Evolutionary conservation across 2,113 vertebrate genomes (phyloP), one percentile per base, ranked within the genome.

Genomic region (Pristiophorus japonicus): DNA sequence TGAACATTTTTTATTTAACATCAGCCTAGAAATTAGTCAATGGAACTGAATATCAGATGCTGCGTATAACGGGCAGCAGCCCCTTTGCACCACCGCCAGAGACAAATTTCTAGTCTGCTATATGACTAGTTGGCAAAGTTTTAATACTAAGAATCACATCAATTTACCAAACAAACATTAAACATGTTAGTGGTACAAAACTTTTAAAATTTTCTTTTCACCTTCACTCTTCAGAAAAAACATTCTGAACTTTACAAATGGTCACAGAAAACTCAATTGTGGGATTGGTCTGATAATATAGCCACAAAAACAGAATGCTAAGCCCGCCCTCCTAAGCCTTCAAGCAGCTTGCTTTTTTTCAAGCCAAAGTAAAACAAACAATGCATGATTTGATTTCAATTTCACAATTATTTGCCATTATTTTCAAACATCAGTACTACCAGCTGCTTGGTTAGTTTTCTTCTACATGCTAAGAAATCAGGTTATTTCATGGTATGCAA

Each of bases 261-360:
- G 95, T 96, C 96, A 96, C 59, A 96, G 95, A 95, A 34, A 95
- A 95, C 42, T 45, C 70, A 96, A 96, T 96, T 91, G 95, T 95
- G 95, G 62, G 95, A 95, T 67, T n/a, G 4, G 95, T 62, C 0
- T 87, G 96, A 95, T 85, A 96, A 45, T 70, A 51, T 95, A 91
- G 70, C 95, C 96, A 95, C 93, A 91, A 95, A 75, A 92, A 38
- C 16, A 45, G 27, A 96, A 95, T 45, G 84, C n/a, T n/a, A n/a
- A n/a, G n/a, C n/a, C n/a, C n/a, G n/a, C 55, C 96, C 92, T 59
- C 81, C 85, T 95, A 91, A 55, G 88, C 96, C 84, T 95, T 95
- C 91, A 55, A n/a, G 93, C 55, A 96, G 95, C 27, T 51, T 81
- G 95, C 66, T 96, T 73, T 18, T 1, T 22, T 24, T 88, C 96